These are phyloP conservation scores for Mus spretus DNA, from an alignment of 2,797 vertebrate genomes.

Conservation along the genomic window DNA sequence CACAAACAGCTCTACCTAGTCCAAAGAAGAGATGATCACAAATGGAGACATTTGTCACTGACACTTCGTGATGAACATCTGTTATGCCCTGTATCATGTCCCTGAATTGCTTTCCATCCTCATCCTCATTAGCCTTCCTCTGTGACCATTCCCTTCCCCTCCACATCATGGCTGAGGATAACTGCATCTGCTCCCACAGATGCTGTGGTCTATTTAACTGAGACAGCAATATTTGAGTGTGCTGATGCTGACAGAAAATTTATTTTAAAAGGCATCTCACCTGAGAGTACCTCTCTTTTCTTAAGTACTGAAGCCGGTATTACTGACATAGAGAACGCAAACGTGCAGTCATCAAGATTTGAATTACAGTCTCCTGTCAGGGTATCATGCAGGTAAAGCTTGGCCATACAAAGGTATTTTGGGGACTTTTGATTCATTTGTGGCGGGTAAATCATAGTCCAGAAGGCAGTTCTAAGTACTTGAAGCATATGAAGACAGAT, in stretches of 20 bases:
- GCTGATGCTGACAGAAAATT: constrained; percentile 73
- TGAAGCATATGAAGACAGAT: background rate
- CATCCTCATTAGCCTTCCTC: constrained; percentile 77
- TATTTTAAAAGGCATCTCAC: background rate
- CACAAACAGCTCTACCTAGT: constrained; percentile 78
- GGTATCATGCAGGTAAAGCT: background rate
- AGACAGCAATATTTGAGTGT: constrained; percentile 59
- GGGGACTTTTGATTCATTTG: constrained; percentile 50
- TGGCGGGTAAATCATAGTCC: background rate
- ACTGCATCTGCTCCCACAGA: constrained; percentile 72
- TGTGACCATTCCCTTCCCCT: constrained; percentile 59
- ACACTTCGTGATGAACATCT: constrained; percentile 81
- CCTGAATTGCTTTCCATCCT: constrained; percentile 77
- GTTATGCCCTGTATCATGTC: constrained; percentile 76
- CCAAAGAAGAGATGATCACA: constrained; percentile 80
- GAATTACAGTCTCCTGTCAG: background rate
- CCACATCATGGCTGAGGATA: constrained; percentile 66
- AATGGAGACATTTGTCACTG: constrained; percentile 77
- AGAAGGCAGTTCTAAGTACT: background rate
- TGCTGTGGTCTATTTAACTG: constrained; percentile 72
- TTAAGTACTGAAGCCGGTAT: background rate
- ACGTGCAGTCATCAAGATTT: background rate
- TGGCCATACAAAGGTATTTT: background rate
- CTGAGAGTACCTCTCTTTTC: constrained; percentile 16
- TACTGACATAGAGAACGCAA: background rate